Conservation (phyloP, 2,113 vertebrate genomes). For the Sphaerodactylus townsendi region DNA sequence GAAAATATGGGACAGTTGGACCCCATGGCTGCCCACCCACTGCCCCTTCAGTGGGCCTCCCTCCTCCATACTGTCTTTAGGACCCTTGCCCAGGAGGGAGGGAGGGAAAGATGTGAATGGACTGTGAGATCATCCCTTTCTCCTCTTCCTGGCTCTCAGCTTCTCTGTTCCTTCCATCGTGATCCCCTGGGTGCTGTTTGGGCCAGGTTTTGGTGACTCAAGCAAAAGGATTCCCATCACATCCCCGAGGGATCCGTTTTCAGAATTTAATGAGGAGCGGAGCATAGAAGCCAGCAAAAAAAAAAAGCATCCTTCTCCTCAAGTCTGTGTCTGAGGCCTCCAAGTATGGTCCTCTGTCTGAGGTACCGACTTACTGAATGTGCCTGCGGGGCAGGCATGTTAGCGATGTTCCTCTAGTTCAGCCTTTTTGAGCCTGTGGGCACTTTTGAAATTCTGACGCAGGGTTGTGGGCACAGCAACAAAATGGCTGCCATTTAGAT, state of each 20-base stretch:
- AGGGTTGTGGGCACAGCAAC: too few relatives aligned
- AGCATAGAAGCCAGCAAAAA: not conserved
- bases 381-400: too few relatives aligned
- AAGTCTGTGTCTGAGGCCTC: not conserved
- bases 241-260: not conserved
- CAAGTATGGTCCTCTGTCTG: not conserved
- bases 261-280: not conserved
- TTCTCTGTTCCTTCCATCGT: not conserved
- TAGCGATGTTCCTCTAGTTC: too few relatives aligned
- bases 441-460: too few relatives aligned
- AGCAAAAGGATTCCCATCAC: not conserved
- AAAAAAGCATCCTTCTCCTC: not conserved
- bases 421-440: too few relatives aligned
- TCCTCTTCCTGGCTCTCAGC: not conserved
- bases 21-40: not conserved
- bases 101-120: not conserved
- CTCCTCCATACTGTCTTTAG: not conserved
- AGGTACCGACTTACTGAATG: too few relatives aligned
- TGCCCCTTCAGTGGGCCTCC: not conserved
- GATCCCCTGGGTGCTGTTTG: rapidly evolving
- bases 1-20: not conserved
- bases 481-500: too few relatives aligned
- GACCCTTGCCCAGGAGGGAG: not conserved
- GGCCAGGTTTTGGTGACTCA: not conserved
- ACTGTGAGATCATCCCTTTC: rapidly evolving